Conservation (phyloP, 2,888 invertebrate genomes). For the Cheilosia grossa region DNA sequence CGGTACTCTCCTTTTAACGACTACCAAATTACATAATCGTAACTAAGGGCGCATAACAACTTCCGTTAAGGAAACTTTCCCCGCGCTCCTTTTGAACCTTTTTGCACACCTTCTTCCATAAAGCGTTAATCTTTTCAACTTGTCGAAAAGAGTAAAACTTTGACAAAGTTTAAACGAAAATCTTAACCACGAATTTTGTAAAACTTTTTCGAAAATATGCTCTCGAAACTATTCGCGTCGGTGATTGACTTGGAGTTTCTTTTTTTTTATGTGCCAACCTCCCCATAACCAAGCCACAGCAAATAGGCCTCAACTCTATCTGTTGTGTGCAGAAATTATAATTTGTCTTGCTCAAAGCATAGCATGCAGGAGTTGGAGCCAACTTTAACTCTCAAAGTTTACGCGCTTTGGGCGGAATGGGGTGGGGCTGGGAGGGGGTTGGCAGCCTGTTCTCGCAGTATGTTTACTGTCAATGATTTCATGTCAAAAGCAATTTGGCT, state of each 20-base stretch:
- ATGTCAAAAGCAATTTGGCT: slow-evolving; percentile 54
- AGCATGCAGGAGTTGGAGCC: slow-evolving; percentile 24
- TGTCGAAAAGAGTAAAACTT: slow-evolving; percentile 1
- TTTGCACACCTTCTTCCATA: background rate
- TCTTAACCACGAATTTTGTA: slow-evolving; percentile 57
- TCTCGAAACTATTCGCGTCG: slow-evolving; percentile 63
- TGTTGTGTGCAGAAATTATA: slow-evolving; percentile 63
- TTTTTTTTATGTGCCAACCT: background rate
- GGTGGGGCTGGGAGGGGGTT: background rate
- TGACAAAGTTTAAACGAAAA: slow-evolving; percentile 57
- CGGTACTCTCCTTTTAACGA: background rate
- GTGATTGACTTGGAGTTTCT: slow-evolving; percentile 61
- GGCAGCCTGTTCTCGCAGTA: background rate
- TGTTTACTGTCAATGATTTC: slow-evolving; percentile 36
- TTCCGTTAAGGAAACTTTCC: slow-evolving; percentile 11
- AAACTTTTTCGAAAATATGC: slow-evolving; percentile 63
- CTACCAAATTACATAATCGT: slow-evolving; percentile 18
- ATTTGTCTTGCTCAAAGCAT: slow-evolving; percentile 66
- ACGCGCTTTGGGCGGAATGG: slow-evolving; percentile 11
- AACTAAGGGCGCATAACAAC: slow-evolving; percentile 4
- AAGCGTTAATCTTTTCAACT: background rate
- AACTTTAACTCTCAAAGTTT: slow-evolving; percentile 52
- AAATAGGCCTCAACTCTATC: slow-evolving; percentile 49
- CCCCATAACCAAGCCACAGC: background rate
- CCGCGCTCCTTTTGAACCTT: background rate